phyloP scores from a whole-genome alignment of 2,888 invertebrate genomes.

The Drosophila kokeensis region DNA sequence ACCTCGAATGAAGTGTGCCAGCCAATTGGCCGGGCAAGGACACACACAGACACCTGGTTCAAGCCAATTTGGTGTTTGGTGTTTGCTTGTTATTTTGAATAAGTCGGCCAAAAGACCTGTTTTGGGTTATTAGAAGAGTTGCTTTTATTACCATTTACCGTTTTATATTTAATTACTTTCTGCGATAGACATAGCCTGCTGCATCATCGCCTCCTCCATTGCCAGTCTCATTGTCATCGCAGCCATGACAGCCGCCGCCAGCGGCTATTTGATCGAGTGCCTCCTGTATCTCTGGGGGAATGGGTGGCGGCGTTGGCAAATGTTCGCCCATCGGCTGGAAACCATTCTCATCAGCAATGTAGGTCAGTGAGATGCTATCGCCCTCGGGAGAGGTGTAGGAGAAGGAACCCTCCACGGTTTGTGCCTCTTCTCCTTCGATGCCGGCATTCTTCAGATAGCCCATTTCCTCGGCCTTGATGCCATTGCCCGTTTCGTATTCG shows the following conservation, averaged over 20 bases:
- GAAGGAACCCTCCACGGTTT: conserved; percentile 89
- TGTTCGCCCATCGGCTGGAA: conserved; percentile 88
- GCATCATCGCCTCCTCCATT: conserved; percentile 44
- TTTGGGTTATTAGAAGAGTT: conserved; percentile 5
- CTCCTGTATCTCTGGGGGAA: conserved; percentile 90
- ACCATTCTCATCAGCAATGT: conserved; percentile 91
- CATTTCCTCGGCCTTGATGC: conserved; percentile 89
- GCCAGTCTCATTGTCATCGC: conserved; percentile 70
- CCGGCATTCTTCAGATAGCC: conserved; percentile 90
- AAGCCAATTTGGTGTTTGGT: conserved; percentile 76
- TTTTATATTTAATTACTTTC: conserved; percentile 29
- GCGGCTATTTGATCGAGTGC: conserved; percentile 82
- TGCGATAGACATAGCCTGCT: conserved; percentile 61
- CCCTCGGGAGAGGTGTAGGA: conserved; percentile 91
- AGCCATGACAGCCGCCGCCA: conserved; percentile 81
- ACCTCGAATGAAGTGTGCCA: conserved; percentile 33
- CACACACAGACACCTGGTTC: conserved; percentile 24
- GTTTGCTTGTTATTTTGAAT: conserved; percentile 78
- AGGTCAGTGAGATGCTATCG: conserved; percentile 87
- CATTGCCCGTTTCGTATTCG: conserved; percentile 91
- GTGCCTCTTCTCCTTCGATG: conserved; percentile 88
- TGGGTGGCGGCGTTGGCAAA: conserved; percentile 93
- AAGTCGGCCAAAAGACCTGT: conserved; percentile 52
- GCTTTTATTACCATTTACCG: conserved; percentile 18
- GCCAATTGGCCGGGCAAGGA: conserved; percentile 28